phyloP scores from a whole-genome alignment of 2,113 vertebrate genomes.

The Syngnathoides biaculeatus region DNA sequence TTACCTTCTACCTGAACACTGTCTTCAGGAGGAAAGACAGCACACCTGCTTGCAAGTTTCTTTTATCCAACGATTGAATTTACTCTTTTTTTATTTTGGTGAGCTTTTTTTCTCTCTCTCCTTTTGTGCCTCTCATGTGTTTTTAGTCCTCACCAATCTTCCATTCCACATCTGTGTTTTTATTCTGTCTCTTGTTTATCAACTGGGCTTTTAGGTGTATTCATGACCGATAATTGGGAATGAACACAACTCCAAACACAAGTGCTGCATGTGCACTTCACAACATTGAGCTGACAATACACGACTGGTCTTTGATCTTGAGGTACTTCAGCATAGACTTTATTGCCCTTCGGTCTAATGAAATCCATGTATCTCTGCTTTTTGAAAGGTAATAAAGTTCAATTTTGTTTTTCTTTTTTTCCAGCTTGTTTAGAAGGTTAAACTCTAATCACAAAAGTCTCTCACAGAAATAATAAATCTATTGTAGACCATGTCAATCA shows the following conservation, averaged over 20 bases:
- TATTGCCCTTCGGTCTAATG: not conserved
- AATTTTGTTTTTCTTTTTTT: not conserved
- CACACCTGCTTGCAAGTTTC: not conserved
- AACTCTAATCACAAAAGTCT: not conserved
- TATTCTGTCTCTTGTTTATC: not conserved
- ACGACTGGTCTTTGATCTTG: not conserved
- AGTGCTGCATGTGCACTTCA: not conserved
- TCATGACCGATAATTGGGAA: not conserved
- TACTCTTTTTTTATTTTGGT: not conserved
- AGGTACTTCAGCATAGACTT: not conserved
- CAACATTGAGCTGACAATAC: not conserved
- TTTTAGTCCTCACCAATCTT: not conserved
- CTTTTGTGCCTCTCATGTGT: not conserved
- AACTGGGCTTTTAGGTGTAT: not conserved
- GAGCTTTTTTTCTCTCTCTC: not conserved
- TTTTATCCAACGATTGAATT: not conserved
- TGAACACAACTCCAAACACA: not conserved
- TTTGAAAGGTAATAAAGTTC: not conserved
- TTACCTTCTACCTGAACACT: not conserved
- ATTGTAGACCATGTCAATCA: not conserved
- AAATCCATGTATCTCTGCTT: not conserved
- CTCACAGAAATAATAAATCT: not conserved
- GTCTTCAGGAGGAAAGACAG: not conserved
- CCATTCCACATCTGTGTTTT: not conserved
- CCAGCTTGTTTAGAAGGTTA: not conserved